These are phyloP conservation scores for Phalacrocorax carbo DNA, from an alignment of 2,113 vertebrate genomes.

Conservation along the genomic window DNA sequence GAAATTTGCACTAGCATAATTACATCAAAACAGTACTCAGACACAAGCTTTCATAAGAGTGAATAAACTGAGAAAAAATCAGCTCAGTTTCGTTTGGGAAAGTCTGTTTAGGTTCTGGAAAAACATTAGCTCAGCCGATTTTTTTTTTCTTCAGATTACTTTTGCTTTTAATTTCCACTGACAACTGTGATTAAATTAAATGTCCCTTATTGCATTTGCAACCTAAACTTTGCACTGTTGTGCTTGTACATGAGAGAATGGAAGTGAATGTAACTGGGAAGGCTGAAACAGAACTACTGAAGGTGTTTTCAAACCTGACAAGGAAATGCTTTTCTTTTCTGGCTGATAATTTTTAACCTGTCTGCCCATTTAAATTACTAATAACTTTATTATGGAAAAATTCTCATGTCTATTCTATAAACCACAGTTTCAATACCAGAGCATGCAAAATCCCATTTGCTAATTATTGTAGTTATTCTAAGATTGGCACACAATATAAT, in stretches of 20 bases:
- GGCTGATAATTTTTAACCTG: not conserved
- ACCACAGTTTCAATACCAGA: not conserved
- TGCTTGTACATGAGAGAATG: not conserved
- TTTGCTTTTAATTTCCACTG: slow-evolving; percentile 25
- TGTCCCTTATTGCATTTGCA: not conserved
- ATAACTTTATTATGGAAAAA: slow-evolving; percentile 35
- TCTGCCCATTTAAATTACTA: slow-evolving; percentile 24
- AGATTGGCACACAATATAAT: slow-evolving; percentile 68
- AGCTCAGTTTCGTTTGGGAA: not conserved
- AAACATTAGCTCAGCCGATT: not conserved
- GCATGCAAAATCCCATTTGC: slow-evolving; percentile 54
- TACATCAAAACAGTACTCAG: slow-evolving; percentile 22
- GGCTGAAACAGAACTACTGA: not conserved
- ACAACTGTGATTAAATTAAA: slow-evolving; percentile 14
- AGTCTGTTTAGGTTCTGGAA: not conserved
- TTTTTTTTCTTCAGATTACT: not conserved
- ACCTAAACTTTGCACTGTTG: not conserved
- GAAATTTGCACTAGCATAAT: slow-evolving; percentile 26
- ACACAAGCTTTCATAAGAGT: slow-evolving; percentile 4
- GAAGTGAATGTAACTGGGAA: not conserved
- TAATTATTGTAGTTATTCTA: slow-evolving; percentile 65
- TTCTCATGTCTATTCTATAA: slow-evolving; percentile 9
- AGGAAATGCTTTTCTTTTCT: not conserved
- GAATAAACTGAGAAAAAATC: not conserved
- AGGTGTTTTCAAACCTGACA: not conserved